A percentile compares a stretch with the other conserved stretches of the same genome.
phyloP scores from a whole-genome alignment of 2,888 invertebrate species.

The Synanthedon myopaeformis region DNA sequence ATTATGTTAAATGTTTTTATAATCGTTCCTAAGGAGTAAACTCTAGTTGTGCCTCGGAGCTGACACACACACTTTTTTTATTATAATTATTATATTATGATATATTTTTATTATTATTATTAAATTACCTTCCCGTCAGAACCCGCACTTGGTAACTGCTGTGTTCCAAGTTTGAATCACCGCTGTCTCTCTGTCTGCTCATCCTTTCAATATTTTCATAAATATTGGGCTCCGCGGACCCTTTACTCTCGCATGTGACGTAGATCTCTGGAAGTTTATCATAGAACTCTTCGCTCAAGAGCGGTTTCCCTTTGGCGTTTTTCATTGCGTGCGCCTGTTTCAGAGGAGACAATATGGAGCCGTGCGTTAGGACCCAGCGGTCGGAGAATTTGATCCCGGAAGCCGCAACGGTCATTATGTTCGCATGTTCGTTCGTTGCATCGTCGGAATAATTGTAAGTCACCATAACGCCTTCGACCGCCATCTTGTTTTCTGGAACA shows the following conservation, averaged over 20 bases:
- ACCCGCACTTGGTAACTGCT: slow-evolving; percentile 54
- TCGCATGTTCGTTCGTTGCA: slow-evolving; percentile 38
- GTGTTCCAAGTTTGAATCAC: slow-evolving; percentile 36
- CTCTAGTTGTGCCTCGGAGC: too few relatives aligned
- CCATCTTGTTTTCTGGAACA: slow-evolving; percentile 31
- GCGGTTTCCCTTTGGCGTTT: slow-evolving; percentile 45
- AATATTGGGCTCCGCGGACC: slow-evolving; percentile 20
- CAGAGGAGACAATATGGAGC: slow-evolving; percentile 57
- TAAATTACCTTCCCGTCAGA: slow-evolving; percentile 42
- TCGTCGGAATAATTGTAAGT: slow-evolving; percentile 55
- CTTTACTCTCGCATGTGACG: slow-evolving; percentile 49
- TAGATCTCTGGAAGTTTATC: slow-evolving; percentile 54
- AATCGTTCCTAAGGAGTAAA: too few relatives aligned
- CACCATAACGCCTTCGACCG: slow-evolving; percentile 60
- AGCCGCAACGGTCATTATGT: slow-evolving; percentile 58
- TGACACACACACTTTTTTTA: too few relatives aligned
- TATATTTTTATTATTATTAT: too few relatives aligned
- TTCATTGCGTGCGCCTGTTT: slow-evolving; percentile 49
- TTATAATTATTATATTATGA: too few relatives aligned
- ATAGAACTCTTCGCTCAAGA: slow-evolving; percentile 54
- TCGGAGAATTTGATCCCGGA: slow-evolving; percentile 65
- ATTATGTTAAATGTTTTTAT: too few relatives aligned
- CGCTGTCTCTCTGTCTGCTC: slow-evolving; percentile 36
- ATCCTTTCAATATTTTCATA: slow-evolving; percentile 44
- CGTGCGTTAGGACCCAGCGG: slow-evolving; percentile 68